phyloP scores from a whole-genome alignment of 2,113 vertebrate species.

The Ophthalmolycus amberensis region DNA sequence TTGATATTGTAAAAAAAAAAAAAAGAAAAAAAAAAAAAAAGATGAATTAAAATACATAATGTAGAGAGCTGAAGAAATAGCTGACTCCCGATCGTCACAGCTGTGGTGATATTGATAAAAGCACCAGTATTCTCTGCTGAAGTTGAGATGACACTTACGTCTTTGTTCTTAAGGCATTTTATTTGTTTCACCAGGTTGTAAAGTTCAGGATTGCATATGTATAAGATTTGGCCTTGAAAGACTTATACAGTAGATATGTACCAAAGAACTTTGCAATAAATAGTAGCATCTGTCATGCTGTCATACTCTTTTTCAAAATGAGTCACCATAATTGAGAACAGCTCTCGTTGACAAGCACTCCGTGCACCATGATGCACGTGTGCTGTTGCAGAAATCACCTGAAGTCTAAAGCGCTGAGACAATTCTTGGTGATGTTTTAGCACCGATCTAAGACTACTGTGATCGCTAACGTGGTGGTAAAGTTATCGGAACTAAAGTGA shows the following conservation, averaged over 20 bases:
- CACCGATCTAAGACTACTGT: constrained; percentile 66
- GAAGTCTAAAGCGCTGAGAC: constrained; percentile 64
- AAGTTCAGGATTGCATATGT: constrained; percentile 80
- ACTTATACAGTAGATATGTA: constrained; percentile 68
- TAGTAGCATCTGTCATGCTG: constrained; percentile 62
- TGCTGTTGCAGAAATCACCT: constrained; percentile 65
- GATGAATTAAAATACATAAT: constrained; percentile 10
- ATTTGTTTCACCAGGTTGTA: constrained; percentile 58
- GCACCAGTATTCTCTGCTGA: constrained; percentile 74
- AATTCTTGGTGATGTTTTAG: constrained; percentile 60
- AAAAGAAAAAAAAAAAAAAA: not conserved
- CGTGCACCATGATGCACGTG: constrained; percentile 35
- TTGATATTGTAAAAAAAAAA: constrained; percentile 5
- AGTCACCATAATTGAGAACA: constrained; percentile 38
- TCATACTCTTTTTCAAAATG: constrained; percentile 76
- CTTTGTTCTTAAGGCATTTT: constrained; percentile 81
- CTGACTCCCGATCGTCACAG: not conserved
- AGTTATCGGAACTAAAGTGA: constrained; percentile 29
- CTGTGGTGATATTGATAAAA: constrained; percentile 55
- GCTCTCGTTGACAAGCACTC: constrained; percentile 39
- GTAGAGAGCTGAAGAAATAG: constrained; percentile 6
- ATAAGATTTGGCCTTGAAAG: constrained; percentile 58
- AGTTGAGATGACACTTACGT: constrained; percentile 61
- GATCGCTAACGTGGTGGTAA: constrained; percentile 37
- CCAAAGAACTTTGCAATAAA: constrained; percentile 49